Evolutionary conservation across 1,140 invertebrate species (phyloP).

Genomic region (Macrocentrus cingulum): DNA sequence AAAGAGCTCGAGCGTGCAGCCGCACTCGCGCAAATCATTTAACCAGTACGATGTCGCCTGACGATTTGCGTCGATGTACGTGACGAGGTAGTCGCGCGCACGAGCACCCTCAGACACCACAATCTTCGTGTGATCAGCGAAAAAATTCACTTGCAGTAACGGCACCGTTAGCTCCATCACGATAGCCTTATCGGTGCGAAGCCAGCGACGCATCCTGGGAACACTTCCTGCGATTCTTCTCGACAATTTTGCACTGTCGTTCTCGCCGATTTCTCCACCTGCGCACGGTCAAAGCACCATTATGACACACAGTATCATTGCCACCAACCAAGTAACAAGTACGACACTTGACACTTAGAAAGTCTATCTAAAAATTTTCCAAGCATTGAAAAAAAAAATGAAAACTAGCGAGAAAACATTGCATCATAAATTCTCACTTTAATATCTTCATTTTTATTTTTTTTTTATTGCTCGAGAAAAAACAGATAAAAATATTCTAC

Average conservation of each 20-base stretch:
- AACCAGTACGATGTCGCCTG: constrained; percentile 65
- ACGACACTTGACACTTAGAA: no score
- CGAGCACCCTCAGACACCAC: constrained; percentile 67
- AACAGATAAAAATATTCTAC: not conserved
- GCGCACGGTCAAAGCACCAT: no score
- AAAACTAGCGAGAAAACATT: no score
- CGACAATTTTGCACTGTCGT: constrained; percentile 56
- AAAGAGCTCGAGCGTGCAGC: constrained; percentile 62
- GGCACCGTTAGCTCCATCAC: constrained; percentile 66
- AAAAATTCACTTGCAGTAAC: constrained; percentile 70
- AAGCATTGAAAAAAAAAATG: no score
- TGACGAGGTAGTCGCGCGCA: constrained; percentile 60
- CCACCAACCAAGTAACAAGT: no score
- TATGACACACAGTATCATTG: no score
- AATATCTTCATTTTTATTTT: no score
- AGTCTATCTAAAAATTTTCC: no score
- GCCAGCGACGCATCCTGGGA: constrained; percentile 71
- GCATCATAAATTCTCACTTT: no score
- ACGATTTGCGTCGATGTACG: constrained; percentile 69
- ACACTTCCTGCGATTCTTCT: constrained; percentile 55
- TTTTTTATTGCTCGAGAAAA: not conserved
- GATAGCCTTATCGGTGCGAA: constrained; percentile 74
- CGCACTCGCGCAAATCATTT: constrained; percentile 61
- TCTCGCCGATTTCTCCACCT: constrained; percentile 60
- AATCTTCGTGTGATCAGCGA: constrained; percentile 78